phyloP scores from a whole-genome alignment of 1,140 invertebrate species.

The Cephus cinctus region DNA sequence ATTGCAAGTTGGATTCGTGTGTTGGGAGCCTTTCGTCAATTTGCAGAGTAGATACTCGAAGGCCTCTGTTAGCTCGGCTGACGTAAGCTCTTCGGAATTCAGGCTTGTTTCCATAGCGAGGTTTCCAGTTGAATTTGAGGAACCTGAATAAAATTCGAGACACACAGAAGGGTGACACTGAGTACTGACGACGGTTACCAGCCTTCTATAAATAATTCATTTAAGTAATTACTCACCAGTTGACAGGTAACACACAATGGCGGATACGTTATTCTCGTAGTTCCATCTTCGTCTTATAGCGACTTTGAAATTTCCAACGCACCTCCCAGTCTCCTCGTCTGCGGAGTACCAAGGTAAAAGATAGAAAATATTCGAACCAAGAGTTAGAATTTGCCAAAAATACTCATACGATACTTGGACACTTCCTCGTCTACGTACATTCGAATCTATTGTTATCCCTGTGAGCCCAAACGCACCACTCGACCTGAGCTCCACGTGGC shows the following conservation, averaged over 20 bases:
- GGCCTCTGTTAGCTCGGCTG: constrained; percentile 64
- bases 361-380: constrained; percentile 2
- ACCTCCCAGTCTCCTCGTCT: constrained; percentile 88
- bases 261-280: constrained; percentile 83
- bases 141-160: constrained; percentile 45
- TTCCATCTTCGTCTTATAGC: constrained; percentile 81
- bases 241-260: constrained; percentile 78
- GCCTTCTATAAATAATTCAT: neutral
- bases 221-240: constrained; percentile 57
- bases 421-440: constrained; percentile 61
- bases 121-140: constrained; percentile 66
- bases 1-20: constrained; percentile 63
- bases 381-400: constrained; percentile 5
- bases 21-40: constrained; percentile 66
- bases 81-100: constrained; percentile 60
- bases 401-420: neutral
- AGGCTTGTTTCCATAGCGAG: constrained; percentile 60
- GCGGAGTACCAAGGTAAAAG: constrained; percentile 8
- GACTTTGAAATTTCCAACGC: constrained; percentile 75
- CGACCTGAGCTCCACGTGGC: constrained; percentile 78
- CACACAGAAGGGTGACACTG: constrained; percentile 5
- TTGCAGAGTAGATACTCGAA: constrained; percentile 73
- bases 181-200: neutral
- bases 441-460: constrained; percentile 82
- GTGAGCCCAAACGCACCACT: constrained; percentile 91